Conservation (phyloP, 2,888 invertebrate species). For the Iselma pallidipennis region DNA sequence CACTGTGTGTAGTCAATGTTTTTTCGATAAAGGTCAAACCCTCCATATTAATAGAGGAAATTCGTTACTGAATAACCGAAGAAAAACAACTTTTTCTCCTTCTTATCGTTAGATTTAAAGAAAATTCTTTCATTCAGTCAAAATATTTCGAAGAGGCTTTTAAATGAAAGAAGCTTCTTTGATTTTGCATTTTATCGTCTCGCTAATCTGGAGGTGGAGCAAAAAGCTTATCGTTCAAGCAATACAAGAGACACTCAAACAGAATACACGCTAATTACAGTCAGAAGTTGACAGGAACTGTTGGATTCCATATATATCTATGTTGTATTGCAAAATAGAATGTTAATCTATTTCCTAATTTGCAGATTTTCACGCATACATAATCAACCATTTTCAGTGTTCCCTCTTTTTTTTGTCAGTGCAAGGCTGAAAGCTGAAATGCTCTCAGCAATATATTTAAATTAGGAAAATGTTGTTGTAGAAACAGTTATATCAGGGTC, state of each 20-base stretch:
- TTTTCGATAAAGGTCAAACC: background rate
- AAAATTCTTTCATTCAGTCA: too few species aligned
- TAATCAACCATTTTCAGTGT: background rate
- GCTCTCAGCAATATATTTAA: background rate
- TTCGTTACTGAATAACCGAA: background rate
- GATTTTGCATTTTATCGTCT: background rate
- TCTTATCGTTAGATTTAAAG: too few species aligned
- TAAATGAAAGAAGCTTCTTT: too few species aligned
- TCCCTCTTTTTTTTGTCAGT: background rate
- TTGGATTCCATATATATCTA: too few species aligned
- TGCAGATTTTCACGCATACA: background rate
- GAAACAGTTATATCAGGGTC: background rate
- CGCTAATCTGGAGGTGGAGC: background rate
- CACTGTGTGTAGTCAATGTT: background rate
- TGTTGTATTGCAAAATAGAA: too few species aligned
- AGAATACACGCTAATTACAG: background rate
- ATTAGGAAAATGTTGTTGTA: background rate
- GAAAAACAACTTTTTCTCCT: background rate
- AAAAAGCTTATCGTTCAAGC: too few species aligned
- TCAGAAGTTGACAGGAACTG: background rate
- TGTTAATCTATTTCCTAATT: background rate
- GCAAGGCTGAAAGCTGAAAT: background rate
- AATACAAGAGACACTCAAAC: background rate
- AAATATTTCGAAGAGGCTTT: too few species aligned
- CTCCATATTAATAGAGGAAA: background rate